phyloP scores from a whole-genome alignment of 2,888 invertebrate species.

The Piscicola geometra region DNA sequence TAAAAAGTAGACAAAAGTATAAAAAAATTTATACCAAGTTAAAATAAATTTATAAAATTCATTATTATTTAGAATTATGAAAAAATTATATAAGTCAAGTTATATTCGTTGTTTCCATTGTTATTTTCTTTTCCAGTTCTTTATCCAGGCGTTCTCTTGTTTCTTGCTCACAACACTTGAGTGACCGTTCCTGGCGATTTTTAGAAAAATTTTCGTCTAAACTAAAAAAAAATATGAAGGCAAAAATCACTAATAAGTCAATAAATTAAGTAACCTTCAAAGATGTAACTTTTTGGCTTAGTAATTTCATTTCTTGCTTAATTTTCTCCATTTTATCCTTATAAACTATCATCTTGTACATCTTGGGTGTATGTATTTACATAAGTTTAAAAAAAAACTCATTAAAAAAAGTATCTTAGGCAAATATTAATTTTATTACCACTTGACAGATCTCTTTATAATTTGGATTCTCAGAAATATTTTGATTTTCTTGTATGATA shows the following conservation, averaged over 20 bases:
- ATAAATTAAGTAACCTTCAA: not conserved
- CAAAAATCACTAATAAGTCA: not conserved
- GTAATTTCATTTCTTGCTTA: not conserved
- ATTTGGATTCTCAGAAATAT: not conserved
- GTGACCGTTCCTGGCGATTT: not conserved
- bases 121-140: not conserved
- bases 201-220: conserved; percentile 1
- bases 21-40: too few relatives aligned
- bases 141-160: not conserved
- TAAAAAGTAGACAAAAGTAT: too few relatives aligned
- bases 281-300: not conserved
- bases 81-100: too few relatives aligned
- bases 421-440: not conserved
- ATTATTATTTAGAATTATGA: too few relatives aligned
- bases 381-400: not conserved
- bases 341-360: not conserved
- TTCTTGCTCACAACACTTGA: not conserved
- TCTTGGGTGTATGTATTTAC: not conserved
- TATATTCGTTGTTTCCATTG: too few relatives aligned
- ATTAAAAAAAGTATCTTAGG: not conserved
- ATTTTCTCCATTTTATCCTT: conserved; percentile 1
- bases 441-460: not conserved
- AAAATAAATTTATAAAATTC: too few relatives aligned
- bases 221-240: not conserved
- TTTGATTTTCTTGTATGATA: not conserved